phyloP scores from a whole-genome alignment of 2,113 vertebrate genomes.

The Barbus barbus region DNA sequence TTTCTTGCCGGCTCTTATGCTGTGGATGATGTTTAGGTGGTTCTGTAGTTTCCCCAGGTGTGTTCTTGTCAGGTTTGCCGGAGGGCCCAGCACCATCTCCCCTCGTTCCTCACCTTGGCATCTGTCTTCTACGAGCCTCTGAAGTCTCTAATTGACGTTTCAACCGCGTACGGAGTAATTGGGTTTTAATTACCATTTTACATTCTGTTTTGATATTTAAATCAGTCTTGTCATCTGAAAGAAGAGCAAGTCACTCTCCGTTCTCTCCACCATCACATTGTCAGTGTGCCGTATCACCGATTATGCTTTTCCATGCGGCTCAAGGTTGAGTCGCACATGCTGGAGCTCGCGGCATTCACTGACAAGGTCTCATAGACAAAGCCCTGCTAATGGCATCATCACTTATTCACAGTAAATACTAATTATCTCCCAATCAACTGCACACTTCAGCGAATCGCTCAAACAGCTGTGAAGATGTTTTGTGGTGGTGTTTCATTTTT shows the following conservation, averaged over 20 bases:
- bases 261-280: constrained; percentile 54
- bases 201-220: constrained; percentile 77
- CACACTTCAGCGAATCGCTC: background rate
- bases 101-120: constrained; percentile 13
- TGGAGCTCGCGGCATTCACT: constrained; percentile 26
- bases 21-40: constrained; percentile 31
- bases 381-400: constrained; percentile 48
- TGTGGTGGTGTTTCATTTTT: constrained; percentile 49
- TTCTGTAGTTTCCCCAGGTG: constrained; percentile 35
- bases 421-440: constrained; percentile 48
- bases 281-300: constrained; percentile 43
- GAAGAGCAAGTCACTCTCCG: constrained; percentile 46
- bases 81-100: constrained; percentile 12
- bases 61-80: constrained; percentile 26
- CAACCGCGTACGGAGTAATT: constrained; percentile 66
- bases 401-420: constrained; percentile 53
- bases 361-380: constrained; percentile 48
- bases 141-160: constrained; percentile 71
- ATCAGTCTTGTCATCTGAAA: constrained; percentile 64
- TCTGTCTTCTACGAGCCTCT: constrained; percentile 51
- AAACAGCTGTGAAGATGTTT: constrained; percentile 35
- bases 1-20: background rate
- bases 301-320: constrained; percentile 40
- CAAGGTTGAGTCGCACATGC: constrained; percentile 34
- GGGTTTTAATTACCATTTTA: constrained; percentile 76